Conservation (phyloP, 2,888 invertebrate genomes). For the Tortrix viridana region DNA sequence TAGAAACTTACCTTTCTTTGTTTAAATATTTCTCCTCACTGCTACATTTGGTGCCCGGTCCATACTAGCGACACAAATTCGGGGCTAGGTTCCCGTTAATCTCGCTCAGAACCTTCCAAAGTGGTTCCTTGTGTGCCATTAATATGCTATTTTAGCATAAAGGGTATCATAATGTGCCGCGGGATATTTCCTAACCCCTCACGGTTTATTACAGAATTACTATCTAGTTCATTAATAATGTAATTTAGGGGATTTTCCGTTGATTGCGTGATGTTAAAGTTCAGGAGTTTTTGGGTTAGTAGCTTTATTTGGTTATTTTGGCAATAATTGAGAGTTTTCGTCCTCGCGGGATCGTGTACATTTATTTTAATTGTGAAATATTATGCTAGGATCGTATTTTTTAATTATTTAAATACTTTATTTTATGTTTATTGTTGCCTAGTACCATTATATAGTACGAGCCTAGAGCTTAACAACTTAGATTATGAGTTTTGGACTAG, state of each 20-base stretch:
- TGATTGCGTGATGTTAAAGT: slow-evolving; percentile 19
- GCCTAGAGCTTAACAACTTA: too few relatives aligned
- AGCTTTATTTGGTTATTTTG: neutral
- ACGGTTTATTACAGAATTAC: slow-evolving; percentile 29
- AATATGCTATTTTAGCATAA: slow-evolving; percentile 48
- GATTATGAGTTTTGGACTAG: too few relatives aligned
- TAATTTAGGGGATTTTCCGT: slow-evolving; percentile 30
- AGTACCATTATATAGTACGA: too few relatives aligned
- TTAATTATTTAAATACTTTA: neutral
- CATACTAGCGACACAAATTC: slow-evolving; percentile 10
- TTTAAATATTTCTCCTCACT: neutral
- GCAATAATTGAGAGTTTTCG: neutral
- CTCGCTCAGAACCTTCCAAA: slow-evolving; percentile 40
- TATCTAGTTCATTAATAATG: slow-evolving; percentile 34
- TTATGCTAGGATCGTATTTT: neutral
- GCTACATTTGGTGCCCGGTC: neutral
- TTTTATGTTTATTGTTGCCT: too few relatives aligned
- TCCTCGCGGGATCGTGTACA: too few relatives aligned
- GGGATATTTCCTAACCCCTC: slow-evolving; percentile 36
- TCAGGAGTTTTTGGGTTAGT: neutral
- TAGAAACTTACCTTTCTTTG: too few relatives aligned
- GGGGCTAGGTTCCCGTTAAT: slow-evolving; percentile 9
- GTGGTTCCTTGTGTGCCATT: slow-evolving; percentile 52
- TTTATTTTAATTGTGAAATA: neutral
- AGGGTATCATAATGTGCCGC: slow-evolving; percentile 37